A percentile compares a stretch with the other conserved stretches of the same genome.
Evolutionary conservation across 1,140 invertebrate species (phyloP).

Genomic region (Scaptomyza montana): DNA sequence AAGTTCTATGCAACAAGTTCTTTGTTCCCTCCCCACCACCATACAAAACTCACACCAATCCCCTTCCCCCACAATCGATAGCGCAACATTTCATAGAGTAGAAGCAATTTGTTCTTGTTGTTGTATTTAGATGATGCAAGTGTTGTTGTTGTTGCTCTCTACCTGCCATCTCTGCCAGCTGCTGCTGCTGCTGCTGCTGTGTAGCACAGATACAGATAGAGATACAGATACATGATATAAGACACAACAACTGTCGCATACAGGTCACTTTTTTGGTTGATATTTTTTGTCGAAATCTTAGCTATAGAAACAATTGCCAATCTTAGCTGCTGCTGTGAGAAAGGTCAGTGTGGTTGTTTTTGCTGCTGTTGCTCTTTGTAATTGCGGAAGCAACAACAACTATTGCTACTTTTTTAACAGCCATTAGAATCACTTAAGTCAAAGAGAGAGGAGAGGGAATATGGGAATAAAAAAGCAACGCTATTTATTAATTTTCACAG

Average conservation of each 20-base stretch:
- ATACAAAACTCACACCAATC: too few relatives aligned
- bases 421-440: constrained; percentile 1
- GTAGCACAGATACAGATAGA: not conserved
- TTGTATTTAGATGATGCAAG: not conserved
- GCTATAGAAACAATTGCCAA: constrained; percentile 12
- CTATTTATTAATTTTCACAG: not conserved
- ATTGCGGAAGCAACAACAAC: constrained; percentile 37
- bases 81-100: too few relatives aligned
- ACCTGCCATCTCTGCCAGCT: constrained; percentile 2
- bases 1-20: constrained; percentile 30
- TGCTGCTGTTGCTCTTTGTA: constrained; percentile 2
- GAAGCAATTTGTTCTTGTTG: not conserved
- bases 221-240: not conserved
- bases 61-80: not conserved
- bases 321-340: constrained; percentile 26
- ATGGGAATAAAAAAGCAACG: constrained; percentile 3
- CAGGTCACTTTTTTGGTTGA: constrained; percentile 1
- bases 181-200: not conserved
- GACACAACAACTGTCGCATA: not conserved
- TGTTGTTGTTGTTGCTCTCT: not conserved
- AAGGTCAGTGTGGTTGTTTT: constrained; percentile 9
- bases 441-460: not conserved
- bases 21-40: not conserved
- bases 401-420: constrained; percentile 1
- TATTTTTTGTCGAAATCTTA: not conserved